Conservation (phyloP, 2,113 vertebrate genomes). For the Rhinolophus sinicus region DNA sequence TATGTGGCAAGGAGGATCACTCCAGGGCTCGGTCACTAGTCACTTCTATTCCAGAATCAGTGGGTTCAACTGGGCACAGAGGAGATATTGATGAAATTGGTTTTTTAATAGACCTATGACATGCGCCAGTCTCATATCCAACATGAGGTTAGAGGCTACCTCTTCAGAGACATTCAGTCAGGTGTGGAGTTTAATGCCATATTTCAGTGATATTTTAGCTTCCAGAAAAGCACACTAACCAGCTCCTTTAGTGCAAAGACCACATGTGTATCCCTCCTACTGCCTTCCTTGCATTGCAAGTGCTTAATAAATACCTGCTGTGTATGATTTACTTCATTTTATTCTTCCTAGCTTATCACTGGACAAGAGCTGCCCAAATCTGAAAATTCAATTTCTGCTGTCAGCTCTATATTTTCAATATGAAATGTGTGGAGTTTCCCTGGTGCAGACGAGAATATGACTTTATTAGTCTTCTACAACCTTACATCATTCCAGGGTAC, state of each 20-base stretch:
- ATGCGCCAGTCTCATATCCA: constrained; percentile 2
- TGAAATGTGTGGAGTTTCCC: background rate
- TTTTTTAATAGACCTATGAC: background rate
- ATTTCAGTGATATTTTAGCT: background rate
- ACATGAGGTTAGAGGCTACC: background rate
- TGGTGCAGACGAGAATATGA: background rate
- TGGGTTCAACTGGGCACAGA: constrained; percentile 14
- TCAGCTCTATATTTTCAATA: constrained; percentile 12
- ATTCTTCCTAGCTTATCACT: background rate
- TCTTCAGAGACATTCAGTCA: constrained; percentile 4
- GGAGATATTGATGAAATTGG: background rate
- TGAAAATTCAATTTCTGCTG: constrained; percentile 55
- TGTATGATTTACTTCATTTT: constrained; percentile 41
- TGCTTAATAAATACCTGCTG: constrained; percentile 35
- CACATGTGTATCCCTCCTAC: background rate
- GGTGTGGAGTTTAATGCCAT: background rate
- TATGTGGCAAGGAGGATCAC: background rate
- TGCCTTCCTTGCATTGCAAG: background rate
- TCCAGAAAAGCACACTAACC: constrained; percentile 41
- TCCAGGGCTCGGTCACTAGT: background rate
- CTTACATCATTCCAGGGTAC: constrained; percentile 42
- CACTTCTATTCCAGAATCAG: background rate
- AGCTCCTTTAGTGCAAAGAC: background rate
- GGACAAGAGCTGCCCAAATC: constrained; percentile 21
- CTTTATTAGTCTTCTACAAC: constrained; percentile 39